Percentiles rank a stretch among this genome's conserved stretches.
phyloP scores from a whole-genome alignment of 1,140 invertebrate species.

The Homarus americanus region DNA sequence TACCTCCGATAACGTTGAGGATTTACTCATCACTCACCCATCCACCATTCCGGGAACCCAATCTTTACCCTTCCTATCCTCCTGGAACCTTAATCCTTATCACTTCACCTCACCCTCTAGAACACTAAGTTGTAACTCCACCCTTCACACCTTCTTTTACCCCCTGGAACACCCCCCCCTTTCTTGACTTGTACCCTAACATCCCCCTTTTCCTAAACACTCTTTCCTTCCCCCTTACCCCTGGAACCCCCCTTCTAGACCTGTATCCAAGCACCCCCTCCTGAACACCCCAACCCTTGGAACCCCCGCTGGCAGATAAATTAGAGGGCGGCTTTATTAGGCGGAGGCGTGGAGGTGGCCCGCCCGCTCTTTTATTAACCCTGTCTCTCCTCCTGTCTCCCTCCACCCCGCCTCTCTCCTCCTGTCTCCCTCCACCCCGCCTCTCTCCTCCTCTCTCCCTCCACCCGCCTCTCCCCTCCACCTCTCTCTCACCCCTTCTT shows the following conservation, averaged over 20 bases:
- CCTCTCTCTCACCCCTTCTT: neutral
- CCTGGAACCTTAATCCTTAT: too few relatives aligned
- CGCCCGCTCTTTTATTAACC: conserved; percentile 20
- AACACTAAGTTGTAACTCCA: neutral
- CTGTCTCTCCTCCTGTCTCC: neutral
- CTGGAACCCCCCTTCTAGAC: neutral
- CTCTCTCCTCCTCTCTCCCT: conserved; percentile 2
- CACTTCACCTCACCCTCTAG: neutral
- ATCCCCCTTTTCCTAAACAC: neutral
- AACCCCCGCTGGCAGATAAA: conserved; percentile 27
- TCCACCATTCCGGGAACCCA: too few relatives aligned
- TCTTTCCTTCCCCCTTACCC: neutral
- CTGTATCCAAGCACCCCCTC: neutral
- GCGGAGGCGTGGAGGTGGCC: conserved; percentile 16
- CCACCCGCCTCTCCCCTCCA: neutral
- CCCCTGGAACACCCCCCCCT: too few relatives aligned
- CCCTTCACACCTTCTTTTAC: neutral
- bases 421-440: neutral
- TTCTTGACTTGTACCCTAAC: neutral
- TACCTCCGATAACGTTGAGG: too few relatives aligned
- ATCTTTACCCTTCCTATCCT: too few relatives aligned
- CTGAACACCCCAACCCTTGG: neutral
- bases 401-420: neutral
- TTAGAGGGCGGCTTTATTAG: conserved; percentile 45
- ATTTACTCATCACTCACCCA: too few relatives aligned